Base-by-base conservation (phyloP, 2,888 invertebrate genomes). In the Pterostichus niger region DNA sequence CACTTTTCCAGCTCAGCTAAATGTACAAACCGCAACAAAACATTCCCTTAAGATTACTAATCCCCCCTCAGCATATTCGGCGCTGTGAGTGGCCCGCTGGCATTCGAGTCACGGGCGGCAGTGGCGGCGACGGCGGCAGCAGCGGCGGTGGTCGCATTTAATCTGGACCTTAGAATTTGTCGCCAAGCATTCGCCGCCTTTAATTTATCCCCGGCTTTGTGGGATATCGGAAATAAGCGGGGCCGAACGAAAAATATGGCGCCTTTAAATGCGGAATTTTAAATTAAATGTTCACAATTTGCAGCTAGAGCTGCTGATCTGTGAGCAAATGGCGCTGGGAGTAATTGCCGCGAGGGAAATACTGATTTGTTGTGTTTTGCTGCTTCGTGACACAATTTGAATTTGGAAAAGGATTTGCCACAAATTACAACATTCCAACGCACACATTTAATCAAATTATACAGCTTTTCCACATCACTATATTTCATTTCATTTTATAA, bases 171-270 rank as follows among this genome's bases (percentile, higher is more conserved):
- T 49, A 81, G 81, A 71, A 68, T 80, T 81, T 81, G 81, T 71
- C 68, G 75, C 75, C 11, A 71, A 68, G 68, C 71, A 71, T 71
- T 71, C 68, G 75, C 52, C 11, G 61, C 78, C 15, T 78, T 61
- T 81, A 54, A 81, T 81, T 81, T 81, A 81, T 81, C 80, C 68
- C 81, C 68, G 54, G 81, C 54, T 68, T 81, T 80, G 80, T 80
- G 44, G 68, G 56, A 68, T 81, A 82, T 82, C 73, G 73, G 56
- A 75, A 80, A 80, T 64, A 80, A 52, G 56, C 56, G 71, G 71
- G 71, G 40, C 44, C 64, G 79, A 64, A 79, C 49, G 49, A 31
- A 64, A 78, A 79, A 68, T 79, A 79, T 79, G 68, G 79, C 79
- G 79, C 79, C 64, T 79, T 79, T 61, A 79, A 79, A 79, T 68